Evolutionary conservation across 2,888 invertebrate genomes (phyloP).

Genomic region (Nemotelus pantherinus): DNA sequence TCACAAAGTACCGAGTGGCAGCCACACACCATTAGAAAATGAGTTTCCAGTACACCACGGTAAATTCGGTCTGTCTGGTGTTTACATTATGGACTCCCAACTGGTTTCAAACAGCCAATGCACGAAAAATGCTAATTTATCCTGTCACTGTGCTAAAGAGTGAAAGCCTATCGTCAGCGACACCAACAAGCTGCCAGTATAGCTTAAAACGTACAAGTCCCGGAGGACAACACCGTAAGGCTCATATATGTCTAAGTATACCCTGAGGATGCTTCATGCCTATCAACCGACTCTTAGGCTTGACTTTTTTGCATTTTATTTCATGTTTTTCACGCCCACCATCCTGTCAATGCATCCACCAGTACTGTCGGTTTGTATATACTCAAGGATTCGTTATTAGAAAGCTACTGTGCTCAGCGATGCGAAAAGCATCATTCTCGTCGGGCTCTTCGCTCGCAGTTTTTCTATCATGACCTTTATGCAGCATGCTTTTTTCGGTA

Average conservation of each 20-base stretch:
- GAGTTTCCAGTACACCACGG: not conserved
- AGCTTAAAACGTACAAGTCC: not conserved
- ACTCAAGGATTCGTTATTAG: too few species aligned
- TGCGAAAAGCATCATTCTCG: too few species aligned
- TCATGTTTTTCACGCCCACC: not conserved
- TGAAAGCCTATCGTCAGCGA: too few species aligned
- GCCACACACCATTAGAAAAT: not conserved
- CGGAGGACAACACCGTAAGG: not conserved
- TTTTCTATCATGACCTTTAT: too few species aligned
- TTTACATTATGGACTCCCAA: too few species aligned
- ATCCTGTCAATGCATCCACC: too few species aligned
- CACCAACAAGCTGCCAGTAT: too few species aligned
- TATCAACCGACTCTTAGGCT: conserved; percentile 38
- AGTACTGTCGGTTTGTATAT: too few species aligned
- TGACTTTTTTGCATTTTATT: conserved; percentile 2
- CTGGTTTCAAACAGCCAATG: not conserved
- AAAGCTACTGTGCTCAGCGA: too few species aligned
- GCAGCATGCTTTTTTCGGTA: too few species aligned
- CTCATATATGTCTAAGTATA: conserved; percentile 25
- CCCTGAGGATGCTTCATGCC: conserved; percentile 32
- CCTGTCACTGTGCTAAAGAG: not conserved
- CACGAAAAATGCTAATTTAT: conserved; percentile 2
- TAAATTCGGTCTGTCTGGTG: not conserved
- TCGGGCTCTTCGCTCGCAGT: too few species aligned
- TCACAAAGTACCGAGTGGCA: not conserved